Percentiles rank a stretch among this genome's conserved stretches.
These are phyloP conservation scores for Creontiades dilutus DNA, from an alignment of 2,888 invertebrate genomes.

Conservation along the genomic window DNA sequence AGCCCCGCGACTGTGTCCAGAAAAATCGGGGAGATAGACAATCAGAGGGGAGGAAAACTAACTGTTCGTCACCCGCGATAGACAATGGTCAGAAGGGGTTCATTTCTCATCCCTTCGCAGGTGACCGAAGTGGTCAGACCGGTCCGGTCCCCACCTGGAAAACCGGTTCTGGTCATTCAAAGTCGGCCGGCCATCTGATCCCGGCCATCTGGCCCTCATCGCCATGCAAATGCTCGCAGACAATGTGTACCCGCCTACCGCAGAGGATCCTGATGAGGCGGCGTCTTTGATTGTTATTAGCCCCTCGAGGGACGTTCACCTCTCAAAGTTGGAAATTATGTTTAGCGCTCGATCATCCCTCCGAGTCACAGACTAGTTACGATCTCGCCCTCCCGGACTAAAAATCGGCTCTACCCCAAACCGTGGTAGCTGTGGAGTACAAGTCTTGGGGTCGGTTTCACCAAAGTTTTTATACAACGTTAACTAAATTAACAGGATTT, in stretches of 20 bases:
- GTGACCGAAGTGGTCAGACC: conserved; percentile 39
- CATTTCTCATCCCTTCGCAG: neutral
- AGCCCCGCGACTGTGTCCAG: conserved; percentile 8
- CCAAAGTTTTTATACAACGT: no score
- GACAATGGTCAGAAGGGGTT: conserved; percentile 30
- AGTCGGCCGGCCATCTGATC: conserved; percentile 32
- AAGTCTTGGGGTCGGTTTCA: no score
- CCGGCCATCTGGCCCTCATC: conserved; percentile 5
- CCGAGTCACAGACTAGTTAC: neutral
- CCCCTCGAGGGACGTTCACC: neutral
- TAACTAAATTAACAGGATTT: no score
- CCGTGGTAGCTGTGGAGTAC: no score
- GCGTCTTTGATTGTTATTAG: conserved; percentile 26
- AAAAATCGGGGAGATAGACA: conserved; percentile 48
- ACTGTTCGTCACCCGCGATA: conserved; percentile 66
- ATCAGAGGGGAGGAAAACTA: conserved; percentile 66
- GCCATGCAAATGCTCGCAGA: neutral
- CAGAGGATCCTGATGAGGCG: neutral
- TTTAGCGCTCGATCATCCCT: neutral
- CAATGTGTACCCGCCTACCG: conserved; percentile 12
- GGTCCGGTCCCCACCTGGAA: conserved; percentile 42
- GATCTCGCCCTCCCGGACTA: neutral
- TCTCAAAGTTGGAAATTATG: neutral
- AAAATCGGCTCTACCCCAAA: neutral
- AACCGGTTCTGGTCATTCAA: conserved; percentile 38